These are phyloP conservation scores for Tragulus kanchil DNA, from an alignment of 2,113 vertebrate species.

Conservation along the genomic window DNA sequence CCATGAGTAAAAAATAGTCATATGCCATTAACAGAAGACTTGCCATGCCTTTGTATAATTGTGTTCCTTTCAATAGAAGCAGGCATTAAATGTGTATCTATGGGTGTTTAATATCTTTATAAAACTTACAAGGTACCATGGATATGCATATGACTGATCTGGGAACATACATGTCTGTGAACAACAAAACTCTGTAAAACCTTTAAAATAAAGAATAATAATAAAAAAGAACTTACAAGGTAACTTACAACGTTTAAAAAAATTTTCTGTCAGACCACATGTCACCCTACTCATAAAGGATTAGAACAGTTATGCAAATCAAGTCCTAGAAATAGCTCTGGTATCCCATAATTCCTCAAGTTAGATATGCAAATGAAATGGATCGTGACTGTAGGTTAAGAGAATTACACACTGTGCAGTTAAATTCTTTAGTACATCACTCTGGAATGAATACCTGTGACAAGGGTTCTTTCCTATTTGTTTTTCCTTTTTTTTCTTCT, in stretches of 20 bases:
- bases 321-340: constrained; percentile 78
- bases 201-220: too few species aligned
- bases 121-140: constrained; percentile 66
- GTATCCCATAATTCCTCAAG: constrained; percentile 81
- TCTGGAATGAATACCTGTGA: background rate
- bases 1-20: constrained; percentile 9
- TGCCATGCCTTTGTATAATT: constrained; percentile 30
- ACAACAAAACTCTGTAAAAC: too few species aligned
- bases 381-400: constrained; percentile 33
- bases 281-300: constrained; percentile 67
- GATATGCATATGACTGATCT: too few species aligned
- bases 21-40: background rate
- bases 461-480: background rate
- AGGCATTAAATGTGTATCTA: constrained; percentile 59
- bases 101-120: constrained; percentile 58
- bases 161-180: too few species aligned
- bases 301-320: constrained; percentile 82
- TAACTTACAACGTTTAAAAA: constrained; percentile 65
- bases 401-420: constrained; percentile 6
- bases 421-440: background rate
- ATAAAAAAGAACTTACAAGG: constrained; percentile 44
- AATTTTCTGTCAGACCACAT: constrained; percentile 74
- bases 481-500: background rate
- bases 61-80: constrained; percentile 59
- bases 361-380: constrained; percentile 71